These are phyloP conservation scores for Whitmania pigra DNA, from an alignment of 1,140 invertebrate species.

Conservation along the genomic window DNA sequence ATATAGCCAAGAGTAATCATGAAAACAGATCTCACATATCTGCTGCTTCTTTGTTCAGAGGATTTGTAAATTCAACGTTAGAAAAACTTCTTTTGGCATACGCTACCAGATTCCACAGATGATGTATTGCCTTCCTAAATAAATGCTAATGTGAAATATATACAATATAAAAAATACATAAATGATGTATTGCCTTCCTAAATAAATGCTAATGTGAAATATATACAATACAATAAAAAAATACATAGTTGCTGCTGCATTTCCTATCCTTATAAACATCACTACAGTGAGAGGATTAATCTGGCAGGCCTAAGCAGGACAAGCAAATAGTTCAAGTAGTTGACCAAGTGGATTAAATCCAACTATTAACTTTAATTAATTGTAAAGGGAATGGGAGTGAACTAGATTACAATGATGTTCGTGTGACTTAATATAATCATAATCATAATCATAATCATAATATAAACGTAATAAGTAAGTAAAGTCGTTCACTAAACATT, in stretches of 20 bases:
- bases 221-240: slow-evolving; percentile 10
- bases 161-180: slow-evolving; percentile 50
- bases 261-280: too few relatives aligned
- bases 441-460: too few relatives aligned
- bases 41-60: slow-evolving; percentile 63
- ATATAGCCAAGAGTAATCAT: too few relatives aligned
- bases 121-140: slow-evolving; percentile 54
- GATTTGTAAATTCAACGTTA: slow-evolving; percentile 56
- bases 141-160: slow-evolving; percentile 19
- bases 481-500: too few relatives aligned
- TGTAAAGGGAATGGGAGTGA: too few relatives aligned
- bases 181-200: slow-evolving; percentile 58
- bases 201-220: slow-evolving; percentile 23
- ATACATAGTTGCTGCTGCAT: slow-evolving; percentile 78
- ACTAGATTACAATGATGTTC: too few relatives aligned
- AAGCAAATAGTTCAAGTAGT: too few relatives aligned
- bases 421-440: not conserved
- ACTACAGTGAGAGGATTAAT: too few relatives aligned
- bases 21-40: slow-evolving; percentile 50
- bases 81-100: slow-evolving; percentile 68
- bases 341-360: too few relatives aligned
- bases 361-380: too few relatives aligned
- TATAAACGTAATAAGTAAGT: too few relatives aligned
- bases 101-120: slow-evolving; percentile 77
- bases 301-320: too few relatives aligned